phyloP scores from a whole-genome alignment of 1,140 invertebrate species.

The Diuraphis noxia region DNA sequence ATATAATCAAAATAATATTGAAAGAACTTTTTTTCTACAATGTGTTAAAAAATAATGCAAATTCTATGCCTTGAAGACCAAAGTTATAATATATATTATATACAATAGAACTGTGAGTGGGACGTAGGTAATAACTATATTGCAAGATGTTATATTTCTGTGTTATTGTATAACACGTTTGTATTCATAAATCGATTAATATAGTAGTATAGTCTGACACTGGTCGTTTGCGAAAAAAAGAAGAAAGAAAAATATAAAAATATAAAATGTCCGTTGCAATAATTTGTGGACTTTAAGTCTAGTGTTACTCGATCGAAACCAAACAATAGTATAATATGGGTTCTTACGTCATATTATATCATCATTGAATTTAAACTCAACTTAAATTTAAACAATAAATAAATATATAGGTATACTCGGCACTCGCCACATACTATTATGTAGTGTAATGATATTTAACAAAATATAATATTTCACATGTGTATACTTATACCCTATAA shows the following conservation, averaged over 20 bases:
- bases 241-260: too few relatives aligned
- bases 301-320: neutral
- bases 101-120: neutral
- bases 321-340: neutral
- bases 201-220: neutral
- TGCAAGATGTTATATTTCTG: neutral
- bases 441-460: neutral
- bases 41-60: neutral
- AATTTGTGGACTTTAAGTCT: neutral
- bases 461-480: neutral
- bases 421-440: neutral
- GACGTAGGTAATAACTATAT: neutral
- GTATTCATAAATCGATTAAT: neutral
- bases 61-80: neutral
- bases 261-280: neutral
- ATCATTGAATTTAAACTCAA: neutral
- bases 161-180: neutral
- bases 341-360: neutral
- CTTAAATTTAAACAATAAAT: neutral
- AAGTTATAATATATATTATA: neutral
- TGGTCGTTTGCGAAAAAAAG: neutral
- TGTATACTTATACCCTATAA: neutral
- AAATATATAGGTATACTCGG: neutral
- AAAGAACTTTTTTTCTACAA: neutral
- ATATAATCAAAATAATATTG: neutral